These are phyloP conservation scores for Aselliscus stoliczkanus DNA, from an alignment of 2,797 vertebrate species.

Conservation along the genomic window DNA sequence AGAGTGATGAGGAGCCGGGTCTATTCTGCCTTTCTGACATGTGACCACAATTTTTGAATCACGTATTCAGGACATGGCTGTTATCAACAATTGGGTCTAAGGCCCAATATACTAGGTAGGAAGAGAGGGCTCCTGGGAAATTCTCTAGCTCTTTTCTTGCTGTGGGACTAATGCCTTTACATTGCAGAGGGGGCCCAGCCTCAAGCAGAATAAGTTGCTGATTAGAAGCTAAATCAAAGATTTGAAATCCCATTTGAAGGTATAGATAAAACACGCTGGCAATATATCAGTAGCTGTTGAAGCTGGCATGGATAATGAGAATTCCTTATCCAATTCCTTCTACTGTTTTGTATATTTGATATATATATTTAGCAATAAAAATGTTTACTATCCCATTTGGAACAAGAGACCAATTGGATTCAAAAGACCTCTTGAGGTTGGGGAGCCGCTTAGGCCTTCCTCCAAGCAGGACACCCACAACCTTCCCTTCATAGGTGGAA, in stretches of 20 bases:
- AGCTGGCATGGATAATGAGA: background rate
- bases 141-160: background rate
- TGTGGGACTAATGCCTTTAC: background rate
- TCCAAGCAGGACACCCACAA: background rate
- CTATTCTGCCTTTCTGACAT: background rate
- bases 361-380: background rate
- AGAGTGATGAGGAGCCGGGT: background rate
- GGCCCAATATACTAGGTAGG: background rate
- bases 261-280: background rate
- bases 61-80: background rate
- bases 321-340: background rate
- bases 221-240: background rate
- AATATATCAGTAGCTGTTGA: background rate
- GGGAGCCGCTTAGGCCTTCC: background rate
- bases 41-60: conserved; percentile 13
- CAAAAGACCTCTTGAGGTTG: background rate
- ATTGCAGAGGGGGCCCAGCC: background rate
- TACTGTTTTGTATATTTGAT: background rate
- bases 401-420: conserved; percentile 10
- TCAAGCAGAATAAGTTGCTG: background rate
- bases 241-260: background rate
- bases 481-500: background rate
- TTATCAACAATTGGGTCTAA: conserved; percentile 27
- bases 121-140: background rate
- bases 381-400: conserved; percentile 16